Evolutionary conservation across 1,140 invertebrate species (phyloP), one percentile per base, ranked within the genome.

Genomic region (Atta texana): DNA sequence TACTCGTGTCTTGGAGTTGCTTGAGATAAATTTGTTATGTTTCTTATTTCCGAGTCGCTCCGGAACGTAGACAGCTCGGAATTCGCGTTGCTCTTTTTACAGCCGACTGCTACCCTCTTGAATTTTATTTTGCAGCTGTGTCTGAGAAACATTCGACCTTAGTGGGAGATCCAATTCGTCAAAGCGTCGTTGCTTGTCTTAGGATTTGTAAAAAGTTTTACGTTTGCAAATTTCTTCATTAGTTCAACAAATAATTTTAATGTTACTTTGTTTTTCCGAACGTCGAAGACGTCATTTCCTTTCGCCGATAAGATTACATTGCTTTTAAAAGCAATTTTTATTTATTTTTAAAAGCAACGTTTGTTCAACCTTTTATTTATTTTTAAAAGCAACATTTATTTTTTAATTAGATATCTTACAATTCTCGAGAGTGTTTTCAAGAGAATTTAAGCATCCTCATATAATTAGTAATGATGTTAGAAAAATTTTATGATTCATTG

Each of bases 11-110:
- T 72, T 10, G 53, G 18, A 57, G 21, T 66, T 68, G 34, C 24
- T 74, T 21, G n/a, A 61, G 80, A 84, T 84, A 84, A 84, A 84
- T 84, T 84, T 75, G 69, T 84, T 84, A 74, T 69, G 55, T 75
- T 84, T 75, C 24, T 84, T 84, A 74, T 75, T 74, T 84, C 44
- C 68, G 34, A 82, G 18, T 82, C 39, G 55, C 55, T 74, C 18
- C 68, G 80, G 57, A 84, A 75, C 80, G 80, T 44, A 75, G 80
- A 75, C 80, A 34, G 69, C 53, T 51, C 57, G 55, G 68, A 49
- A 82, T 63, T 75, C 57, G 39, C n/a, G 28, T 44, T 75, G 39
- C 39, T 49, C 69, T 75, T 84, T 82, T 82, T 84, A 16, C 24
- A 21, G 24, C 18, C 7, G 53, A 34, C 24, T 59, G 55, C 24